Evolutionary conservation across 2,113 vertebrate species (phyloP), one percentile per base, ranked within the genome.

Genomic region (Leucosticte australis): DNA sequence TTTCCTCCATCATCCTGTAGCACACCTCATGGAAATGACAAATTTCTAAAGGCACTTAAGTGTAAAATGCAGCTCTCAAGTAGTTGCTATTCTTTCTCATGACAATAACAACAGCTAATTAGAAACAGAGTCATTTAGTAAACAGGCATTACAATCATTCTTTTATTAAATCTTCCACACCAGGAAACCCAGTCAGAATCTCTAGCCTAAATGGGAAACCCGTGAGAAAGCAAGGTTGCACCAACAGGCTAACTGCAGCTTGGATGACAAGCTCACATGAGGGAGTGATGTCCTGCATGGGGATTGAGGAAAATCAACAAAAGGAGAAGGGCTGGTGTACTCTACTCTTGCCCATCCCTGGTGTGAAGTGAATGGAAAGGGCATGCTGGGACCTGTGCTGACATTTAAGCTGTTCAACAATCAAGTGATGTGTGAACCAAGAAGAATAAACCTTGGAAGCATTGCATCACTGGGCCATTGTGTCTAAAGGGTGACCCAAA

Each of bases 301-400:
- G 27, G 89, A 39, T 1, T 6, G 27, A 33, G 62, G 30, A 26
- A 71, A 62, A 60, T 12, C 35, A 71, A 30, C 21, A 23, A 44
- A 60, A 70, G 50, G 30, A 47, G 41, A 52, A 88, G 17, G 21
- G 55, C n/a, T 88, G 79, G 26, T 14, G 7, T 24, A 20, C n/a
- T 91, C 47, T 50, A 18, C 44, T 64, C 60, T 33, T 62, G 28
- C 35, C 47, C 17, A 56, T 42, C 21, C n/a, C 49, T 37, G 8
- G 10, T 27, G 23, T 23, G 37, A 88, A 68, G 37, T 5, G 20
- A 37, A 31, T 60, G 42, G 31, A 78, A 94, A 41, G 33, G 27
- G 15, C 7, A 14, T 16, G 19, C 59, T 50, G 30, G 52, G 47
- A 60, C 8, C 20, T 0, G 0, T 13, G 7, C 11, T 65, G 41